phyloP scores from a whole-genome alignment of 2,797 vertebrate genomes.

The Pseudochirops corinnae region DNA sequence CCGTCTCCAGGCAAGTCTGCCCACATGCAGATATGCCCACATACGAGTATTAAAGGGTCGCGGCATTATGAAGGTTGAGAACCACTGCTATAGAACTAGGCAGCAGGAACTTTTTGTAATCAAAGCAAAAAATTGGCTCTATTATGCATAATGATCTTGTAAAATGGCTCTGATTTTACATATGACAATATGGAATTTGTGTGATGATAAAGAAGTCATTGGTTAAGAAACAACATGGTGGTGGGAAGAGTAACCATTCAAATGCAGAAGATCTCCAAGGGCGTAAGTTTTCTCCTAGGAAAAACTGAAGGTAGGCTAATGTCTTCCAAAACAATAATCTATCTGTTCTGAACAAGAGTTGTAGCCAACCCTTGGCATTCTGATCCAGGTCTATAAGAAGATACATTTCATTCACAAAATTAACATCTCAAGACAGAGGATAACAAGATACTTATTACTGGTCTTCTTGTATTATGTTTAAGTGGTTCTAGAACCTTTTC shows the following conservation, averaged over 20 bases:
- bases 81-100: neutral
- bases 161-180: conserved; percentile 12
- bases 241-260: neutral
- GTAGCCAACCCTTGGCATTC: neutral
- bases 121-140: neutral
- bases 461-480: neutral
- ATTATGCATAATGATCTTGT: neutral
- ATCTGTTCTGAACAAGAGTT: neutral
- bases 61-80: too few species aligned
- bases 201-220: conserved; percentile 18
- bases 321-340: neutral
- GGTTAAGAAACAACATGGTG: neutral
- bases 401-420: neutral
- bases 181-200: neutral
- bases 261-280: neutral
- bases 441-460: neutral
- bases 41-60: too few species aligned
- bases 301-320: neutral
- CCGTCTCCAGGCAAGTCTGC: too few species aligned
- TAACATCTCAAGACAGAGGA: neutral
- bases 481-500: neutral
- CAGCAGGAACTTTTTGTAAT: neutral
- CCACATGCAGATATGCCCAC: too few species aligned
- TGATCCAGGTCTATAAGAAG: neutral
- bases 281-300: neutral